Base-by-base conservation (phyloP, 2,113 vertebrate species). In the Periophthalmus modestus region DNA sequence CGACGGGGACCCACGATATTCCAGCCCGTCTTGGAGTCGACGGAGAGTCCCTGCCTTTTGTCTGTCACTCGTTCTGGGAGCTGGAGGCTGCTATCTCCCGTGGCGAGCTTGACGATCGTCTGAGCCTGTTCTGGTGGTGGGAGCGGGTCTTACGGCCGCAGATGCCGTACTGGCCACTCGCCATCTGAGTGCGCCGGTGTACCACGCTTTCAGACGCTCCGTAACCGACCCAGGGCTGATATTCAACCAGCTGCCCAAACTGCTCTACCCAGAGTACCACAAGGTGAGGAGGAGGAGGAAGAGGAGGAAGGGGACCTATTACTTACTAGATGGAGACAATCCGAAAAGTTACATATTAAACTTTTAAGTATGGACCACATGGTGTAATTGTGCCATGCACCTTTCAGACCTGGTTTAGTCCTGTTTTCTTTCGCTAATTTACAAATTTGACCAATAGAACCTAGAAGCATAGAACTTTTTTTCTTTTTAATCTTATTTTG, bases 201-300 rank as follows among this genome's bases (percentile, higher is more conserved):
- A 92, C 77, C 94, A 95, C 47, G 89, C 82, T 77, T 94, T 95
- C 83, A 85, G 94, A 0, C 88, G 93, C 21, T 79, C 91, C 0
- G 91, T 94, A 39, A 77, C 36, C 0, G 94, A 94, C 87, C 93
- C 92, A 0, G 92, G 70, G 0, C 92, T 94, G 72, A 92, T 94
- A 79, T 95, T 95, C 82, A 94, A 94, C 89, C 94, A 94, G 88
- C 91, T 95, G 58, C 94, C 94, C 23, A 94, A 93, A 55, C 72
- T 94, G 59, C 93, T 95, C 1, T 95, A 95, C 85, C 94, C 94
- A 0, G 94, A 95, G 80, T 95, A 95, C 85, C 94, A 95, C 91
- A 95, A 95, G 89, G 94, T 95, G 68, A 79, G 73, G 2, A 16
- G 1, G 12, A 33, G 2, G 1, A 16, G 23, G 19, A 54, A n/a